phyloP scores from a whole-genome alignment of 2,797 vertebrate species.

The Macropodus opercularis region DNA sequence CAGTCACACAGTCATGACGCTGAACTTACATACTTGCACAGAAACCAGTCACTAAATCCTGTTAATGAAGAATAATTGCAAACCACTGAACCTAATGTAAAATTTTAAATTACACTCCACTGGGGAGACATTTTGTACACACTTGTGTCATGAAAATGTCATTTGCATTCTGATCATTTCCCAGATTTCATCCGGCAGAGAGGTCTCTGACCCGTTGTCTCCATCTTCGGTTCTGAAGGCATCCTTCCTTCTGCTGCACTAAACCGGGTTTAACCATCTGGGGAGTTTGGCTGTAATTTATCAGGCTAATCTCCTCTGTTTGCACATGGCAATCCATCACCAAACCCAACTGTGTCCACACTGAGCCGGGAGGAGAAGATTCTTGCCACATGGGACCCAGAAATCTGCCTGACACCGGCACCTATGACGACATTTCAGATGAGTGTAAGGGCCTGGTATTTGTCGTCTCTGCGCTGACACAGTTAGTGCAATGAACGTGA shows the following conservation, averaged over 20 bases:
- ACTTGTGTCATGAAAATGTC: constrained; percentile 9
- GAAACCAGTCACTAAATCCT: no score
- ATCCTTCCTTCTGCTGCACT: constrained; percentile 49
- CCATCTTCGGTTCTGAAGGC: constrained; percentile 43
- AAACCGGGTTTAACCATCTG: constrained; percentile 60
- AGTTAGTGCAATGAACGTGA: constrained; percentile 2
- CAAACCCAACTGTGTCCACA: constrained; percentile 39
- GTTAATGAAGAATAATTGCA: no score
- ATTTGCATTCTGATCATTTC: constrained; percentile 58
- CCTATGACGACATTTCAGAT: constrained; percentile 43
- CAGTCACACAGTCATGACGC: no score
- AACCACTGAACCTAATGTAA: no score
- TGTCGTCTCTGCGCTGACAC: constrained; percentile 7
- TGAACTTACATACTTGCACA: no score
- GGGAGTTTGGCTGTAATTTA: constrained; percentile 55
- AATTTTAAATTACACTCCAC: neutral
- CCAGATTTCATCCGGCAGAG: constrained; percentile 34
- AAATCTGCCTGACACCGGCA: constrained; percentile 45
- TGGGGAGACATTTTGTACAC: neutral
- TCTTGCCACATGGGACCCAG: constrained; percentile 22
- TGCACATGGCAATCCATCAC: constrained; percentile 57
- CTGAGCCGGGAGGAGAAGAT: constrained; percentile 22
- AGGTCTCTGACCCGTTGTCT: constrained; percentile 51
- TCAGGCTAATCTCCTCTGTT: constrained; percentile 56
- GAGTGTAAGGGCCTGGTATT: constrained; percentile 31